Conservation (phyloP, 2,113 vertebrate species). For the Conger conger region DNA sequence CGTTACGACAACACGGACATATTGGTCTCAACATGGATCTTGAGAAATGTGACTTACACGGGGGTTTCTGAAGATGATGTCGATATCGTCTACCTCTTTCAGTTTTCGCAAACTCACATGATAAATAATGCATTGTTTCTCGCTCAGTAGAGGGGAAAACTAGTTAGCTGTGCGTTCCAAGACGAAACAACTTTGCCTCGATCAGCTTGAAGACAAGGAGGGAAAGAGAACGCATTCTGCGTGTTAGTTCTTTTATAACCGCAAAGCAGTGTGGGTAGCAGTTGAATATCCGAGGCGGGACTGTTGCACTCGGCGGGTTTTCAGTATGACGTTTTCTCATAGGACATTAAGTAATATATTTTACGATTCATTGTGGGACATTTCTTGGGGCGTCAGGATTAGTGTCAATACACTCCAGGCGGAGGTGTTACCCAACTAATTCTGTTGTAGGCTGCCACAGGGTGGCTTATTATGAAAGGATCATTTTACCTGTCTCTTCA, state of each 20-base stretch:
- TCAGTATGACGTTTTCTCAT: too few relatives aligned
- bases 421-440: too few relatives aligned
- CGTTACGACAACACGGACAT: background rate
- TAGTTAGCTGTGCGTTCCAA: background rate
- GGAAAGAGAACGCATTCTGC: background rate
- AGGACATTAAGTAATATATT: too few relatives aligned
- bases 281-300: background rate
- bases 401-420: too few relatives aligned
- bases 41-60: background rate
- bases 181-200: background rate
- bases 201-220: background rate
- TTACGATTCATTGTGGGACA: too few relatives aligned
- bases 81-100: background rate
- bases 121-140: background rate
- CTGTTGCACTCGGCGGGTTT: background rate
- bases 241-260: background rate
- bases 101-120: background rate
- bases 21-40: background rate
- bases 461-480: too few relatives aligned
- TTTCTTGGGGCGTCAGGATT: too few relatives aligned
- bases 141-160: background rate
- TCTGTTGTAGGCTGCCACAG: too few relatives aligned
- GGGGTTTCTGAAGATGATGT: background rate
- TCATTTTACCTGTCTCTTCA: too few relatives aligned
- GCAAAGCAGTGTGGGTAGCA: background rate